Evolutionary conservation across 2,888 invertebrate species (phyloP).

Genomic region (Crepidodera aurea): DNA sequence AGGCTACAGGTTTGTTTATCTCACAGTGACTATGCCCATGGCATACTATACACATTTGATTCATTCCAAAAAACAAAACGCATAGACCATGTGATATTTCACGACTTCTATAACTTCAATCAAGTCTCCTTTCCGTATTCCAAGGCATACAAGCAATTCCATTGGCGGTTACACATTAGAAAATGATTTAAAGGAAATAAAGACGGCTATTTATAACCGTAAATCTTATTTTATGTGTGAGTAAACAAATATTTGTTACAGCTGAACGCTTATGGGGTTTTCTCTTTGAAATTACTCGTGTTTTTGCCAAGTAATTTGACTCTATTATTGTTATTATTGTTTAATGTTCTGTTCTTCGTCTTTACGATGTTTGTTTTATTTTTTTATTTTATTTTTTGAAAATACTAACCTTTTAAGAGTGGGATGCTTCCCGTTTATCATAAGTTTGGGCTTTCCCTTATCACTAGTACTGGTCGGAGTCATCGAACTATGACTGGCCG

Average conservation of each 20-base stretch:
- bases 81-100: no score
- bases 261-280: background rate
- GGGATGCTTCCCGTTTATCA: constrained; percentile 75
- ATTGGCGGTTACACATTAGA: background rate
- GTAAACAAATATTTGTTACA: constrained; percentile 11
- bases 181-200: constrained; percentile 8
- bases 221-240: constrained; percentile 1
- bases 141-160: background rate
- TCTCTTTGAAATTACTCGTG: background rate
- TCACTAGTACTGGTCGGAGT: constrained; percentile 69
- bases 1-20: no score
- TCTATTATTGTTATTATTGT: no score
- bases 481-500: constrained; percentile 64
- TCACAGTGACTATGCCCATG: no score
- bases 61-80: no score
- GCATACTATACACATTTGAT: no score
- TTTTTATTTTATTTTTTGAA: no score
- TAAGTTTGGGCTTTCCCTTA: constrained; percentile 72
- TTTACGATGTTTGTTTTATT: no score
- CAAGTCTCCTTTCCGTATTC: background rate
- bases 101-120: background rate
- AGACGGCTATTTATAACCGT: constrained; percentile 10
- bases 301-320: no score
- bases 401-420: constrained; percentile 73
- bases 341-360: no score